Evolutionary conservation across 2,113 vertebrate species (phyloP).

Genomic region (Cebidichthys violaceus): DNA sequence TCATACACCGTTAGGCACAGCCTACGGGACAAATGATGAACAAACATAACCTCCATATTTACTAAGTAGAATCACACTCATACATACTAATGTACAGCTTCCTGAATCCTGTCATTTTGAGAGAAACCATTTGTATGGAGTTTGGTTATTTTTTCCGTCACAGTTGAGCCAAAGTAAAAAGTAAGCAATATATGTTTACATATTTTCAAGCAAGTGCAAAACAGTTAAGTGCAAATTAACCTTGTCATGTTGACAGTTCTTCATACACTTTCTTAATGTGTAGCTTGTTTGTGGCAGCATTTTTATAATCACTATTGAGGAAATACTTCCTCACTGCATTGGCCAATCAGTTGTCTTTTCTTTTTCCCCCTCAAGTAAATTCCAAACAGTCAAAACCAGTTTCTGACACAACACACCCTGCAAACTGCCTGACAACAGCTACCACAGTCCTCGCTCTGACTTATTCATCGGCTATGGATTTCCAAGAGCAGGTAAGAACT

Average conservation of each 20-base stretch:
- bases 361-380: background rate
- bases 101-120: background rate
- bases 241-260: background rate
- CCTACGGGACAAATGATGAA: background rate
- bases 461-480: conserved; percentile 17
- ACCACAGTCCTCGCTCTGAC: background rate
- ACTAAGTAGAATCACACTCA: background rate
- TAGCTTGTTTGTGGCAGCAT: background rate
- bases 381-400: conserved; percentile 30
- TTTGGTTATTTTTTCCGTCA: background rate
- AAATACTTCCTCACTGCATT: background rate
- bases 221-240: background rate
- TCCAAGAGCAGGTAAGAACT: conserved; percentile 30
- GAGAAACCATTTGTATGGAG: background rate
- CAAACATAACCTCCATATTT: background rate
- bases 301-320: background rate
- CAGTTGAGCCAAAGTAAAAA: background rate
- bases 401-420: conserved; percentile 9
- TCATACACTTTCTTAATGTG: background rate
- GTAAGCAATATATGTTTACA: background rate
- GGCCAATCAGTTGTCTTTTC: conserved; percentile 28
- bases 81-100: background rate
- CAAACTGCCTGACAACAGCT: background rate
- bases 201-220: background rate
- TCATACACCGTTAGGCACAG: background rate